phyloP scores from a whole-genome alignment of 2,797 vertebrate species.

The Meriones psammophilus region DNA sequence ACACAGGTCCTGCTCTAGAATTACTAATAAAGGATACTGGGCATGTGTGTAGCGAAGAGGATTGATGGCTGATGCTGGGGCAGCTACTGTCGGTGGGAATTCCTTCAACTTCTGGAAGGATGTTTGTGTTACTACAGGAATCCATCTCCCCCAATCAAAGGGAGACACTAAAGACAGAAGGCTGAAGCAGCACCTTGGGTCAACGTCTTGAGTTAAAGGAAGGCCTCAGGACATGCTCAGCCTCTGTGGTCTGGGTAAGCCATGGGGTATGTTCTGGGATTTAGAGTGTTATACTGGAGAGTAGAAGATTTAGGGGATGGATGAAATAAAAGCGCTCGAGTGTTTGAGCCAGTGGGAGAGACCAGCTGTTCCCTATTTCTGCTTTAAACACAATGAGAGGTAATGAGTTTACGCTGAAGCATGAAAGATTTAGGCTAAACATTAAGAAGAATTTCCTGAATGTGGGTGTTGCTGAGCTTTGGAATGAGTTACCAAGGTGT shows the following conservation, averaged over 20 bases:
- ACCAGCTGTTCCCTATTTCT: slow-evolving; percentile 66
- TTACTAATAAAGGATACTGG: background rate
- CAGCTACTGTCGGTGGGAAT: background rate
- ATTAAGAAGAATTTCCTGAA: slow-evolving; percentile 67
- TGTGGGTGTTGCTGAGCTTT: slow-evolving; percentile 37
- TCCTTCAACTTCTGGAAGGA: background rate
- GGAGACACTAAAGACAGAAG: background rate
- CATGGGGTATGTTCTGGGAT: slow-evolving; percentile 22
- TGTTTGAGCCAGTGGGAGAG: background rate
- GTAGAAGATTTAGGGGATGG: slow-evolving; percentile 1
- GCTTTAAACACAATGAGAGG: slow-evolving; percentile 51
- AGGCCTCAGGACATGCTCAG: background rate
- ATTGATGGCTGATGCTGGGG: background rate
- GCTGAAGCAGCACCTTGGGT: background rate
- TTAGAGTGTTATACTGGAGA: slow-evolving; percentile 59
- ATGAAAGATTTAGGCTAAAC: slow-evolving; percentile 50
- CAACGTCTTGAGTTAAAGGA: background rate
- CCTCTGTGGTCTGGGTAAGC: background rate
- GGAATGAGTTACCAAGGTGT: slow-evolving; percentile 33
- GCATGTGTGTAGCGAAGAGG: background rate
- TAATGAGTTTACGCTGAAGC: slow-evolving; percentile 51
- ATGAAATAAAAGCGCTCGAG: background rate
- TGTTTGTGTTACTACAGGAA: background rate
- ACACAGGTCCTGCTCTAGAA: background rate
- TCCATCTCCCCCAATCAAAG: accelerated